Conservation (phyloP, 1,140 invertebrate species). For the Ectropis grisescens region DNA sequence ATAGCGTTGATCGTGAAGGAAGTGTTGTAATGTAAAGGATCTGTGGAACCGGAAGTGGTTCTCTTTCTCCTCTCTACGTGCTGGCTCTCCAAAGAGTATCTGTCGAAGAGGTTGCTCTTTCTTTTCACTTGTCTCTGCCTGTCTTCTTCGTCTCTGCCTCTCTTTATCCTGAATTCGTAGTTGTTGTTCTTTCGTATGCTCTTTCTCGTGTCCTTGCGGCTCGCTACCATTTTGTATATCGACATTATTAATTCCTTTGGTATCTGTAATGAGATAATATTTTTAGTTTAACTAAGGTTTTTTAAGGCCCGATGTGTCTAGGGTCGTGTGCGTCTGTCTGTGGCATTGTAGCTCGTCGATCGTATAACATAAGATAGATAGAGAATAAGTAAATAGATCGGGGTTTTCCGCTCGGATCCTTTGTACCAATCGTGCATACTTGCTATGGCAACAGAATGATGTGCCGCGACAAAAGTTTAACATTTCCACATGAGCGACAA, state of each 20-base stretch:
- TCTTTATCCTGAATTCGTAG: conserved; percentile 51
- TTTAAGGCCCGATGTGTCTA: too few relatives aligned
- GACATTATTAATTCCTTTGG: conserved; percentile 80
- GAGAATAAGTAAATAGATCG: too few relatives aligned
- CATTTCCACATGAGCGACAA: too few relatives aligned
- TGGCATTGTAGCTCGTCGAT: too few relatives aligned
- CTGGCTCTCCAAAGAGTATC: conserved; percentile 47
- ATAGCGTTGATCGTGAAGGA: conserved; percentile 49
- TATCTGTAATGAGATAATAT: conserved; percentile 55
- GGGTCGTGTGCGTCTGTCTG: too few relatives aligned
- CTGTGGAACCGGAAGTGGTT: conserved; percentile 34
- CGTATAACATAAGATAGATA: too few relatives aligned
- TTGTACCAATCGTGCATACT: too few relatives aligned
- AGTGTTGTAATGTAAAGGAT: conserved; percentile 11
- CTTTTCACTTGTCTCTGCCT: conserved; percentile 38
- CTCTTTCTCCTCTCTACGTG: conserved; percentile 47
- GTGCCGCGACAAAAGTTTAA: too few relatives aligned
- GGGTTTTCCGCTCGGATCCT: too few relatives aligned
- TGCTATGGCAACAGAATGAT: too few relatives aligned
- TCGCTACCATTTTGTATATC: conserved; percentile 79
- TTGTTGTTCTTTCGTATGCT: conserved; percentile 64
- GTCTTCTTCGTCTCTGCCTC: conserved; percentile 35
- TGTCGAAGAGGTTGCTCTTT: conserved; percentile 55
- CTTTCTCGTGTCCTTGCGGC: conserved; percentile 72
- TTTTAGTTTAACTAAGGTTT: too few relatives aligned